Percentiles rank a stretch among this genome's conserved stretches.
These are phyloP conservation scores for Muscina levida DNA, from an alignment of 2,888 invertebrate genomes.

Conservation along the genomic window DNA sequence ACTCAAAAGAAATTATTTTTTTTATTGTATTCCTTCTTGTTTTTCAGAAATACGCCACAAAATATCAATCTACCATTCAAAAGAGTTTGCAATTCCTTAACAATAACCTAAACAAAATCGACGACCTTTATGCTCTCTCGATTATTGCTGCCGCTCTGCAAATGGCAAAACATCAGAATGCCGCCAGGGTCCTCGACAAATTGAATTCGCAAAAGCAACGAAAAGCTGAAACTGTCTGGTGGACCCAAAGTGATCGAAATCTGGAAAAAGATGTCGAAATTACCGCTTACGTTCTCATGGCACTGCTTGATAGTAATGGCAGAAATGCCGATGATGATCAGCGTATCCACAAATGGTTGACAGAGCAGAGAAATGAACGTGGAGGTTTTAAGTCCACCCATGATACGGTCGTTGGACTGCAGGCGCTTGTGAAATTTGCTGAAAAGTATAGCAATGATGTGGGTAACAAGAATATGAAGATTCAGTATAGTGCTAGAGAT, in stretches of 20 bases:
- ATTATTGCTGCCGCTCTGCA: slow-evolving; percentile 88
- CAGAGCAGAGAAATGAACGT: slow-evolving; percentile 82
- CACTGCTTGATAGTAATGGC: slow-evolving; percentile 79
- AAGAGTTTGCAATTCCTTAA: slow-evolving; percentile 88
- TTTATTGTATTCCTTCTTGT: not conserved
- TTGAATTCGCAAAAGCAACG: slow-evolving; percentile 80
- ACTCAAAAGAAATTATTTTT: no score
- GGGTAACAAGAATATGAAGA: slow-evolving; percentile 4
- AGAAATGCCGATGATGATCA: slow-evolving; percentile 67
- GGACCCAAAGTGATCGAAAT: slow-evolving; percentile 81
- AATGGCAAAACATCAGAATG: slow-evolving; percentile 84
- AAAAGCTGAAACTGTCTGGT: slow-evolving; percentile 85
- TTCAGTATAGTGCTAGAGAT: slow-evolving; percentile 3
- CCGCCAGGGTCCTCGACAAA: slow-evolving; percentile 79
- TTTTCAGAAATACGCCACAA: slow-evolving; percentile 36
- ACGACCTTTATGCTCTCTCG: slow-evolving; percentile 87
- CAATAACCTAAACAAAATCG: slow-evolving; percentile 83
- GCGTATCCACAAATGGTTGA: slow-evolving; percentile 86
- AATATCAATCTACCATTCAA: slow-evolving; percentile 85
- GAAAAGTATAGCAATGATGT: slow-evolving; percentile 79
- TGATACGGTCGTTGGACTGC: slow-evolving; percentile 86
- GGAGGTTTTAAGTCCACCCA: slow-evolving; percentile 88
- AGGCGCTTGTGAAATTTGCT: slow-evolving; percentile 84
- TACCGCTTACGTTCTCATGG: slow-evolving; percentile 91
- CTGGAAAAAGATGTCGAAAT: slow-evolving; percentile 84